Evolutionary conservation across 2,113 vertebrate species (phyloP), one percentile per base, ranked within the genome.

Genomic region (Vireo altiloquus): DNA sequence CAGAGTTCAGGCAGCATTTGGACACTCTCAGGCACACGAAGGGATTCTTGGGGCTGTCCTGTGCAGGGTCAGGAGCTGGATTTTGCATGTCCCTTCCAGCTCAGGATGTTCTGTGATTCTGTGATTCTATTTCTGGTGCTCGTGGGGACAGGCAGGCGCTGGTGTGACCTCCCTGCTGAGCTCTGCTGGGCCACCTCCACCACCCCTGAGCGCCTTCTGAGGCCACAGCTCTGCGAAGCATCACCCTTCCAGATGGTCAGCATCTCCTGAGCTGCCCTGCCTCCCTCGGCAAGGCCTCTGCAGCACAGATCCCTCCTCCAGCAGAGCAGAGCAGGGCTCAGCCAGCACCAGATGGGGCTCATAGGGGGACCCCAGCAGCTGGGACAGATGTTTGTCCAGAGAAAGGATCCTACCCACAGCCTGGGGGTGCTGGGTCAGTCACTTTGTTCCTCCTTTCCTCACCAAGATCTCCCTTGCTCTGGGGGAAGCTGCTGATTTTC

Each of bases 81-180:
- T 65, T 74, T 28, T 9, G 33, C 7, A 22, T 10, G 37, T 65
- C 22, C 59, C 59, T 50, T 20, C 27, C 12, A 56, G 37, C 66
- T 57, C 17, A 15, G 50, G 76, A 25, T 8, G 27, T 18, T 56
- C 10, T 50, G 68, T 19, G 49, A 25, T 9, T 8, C 59, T 15
- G 10, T 23, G 61, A 9, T n/a, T 54, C 87, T 30, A 1, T 39
- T 72, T 44, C 52, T 78, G 61, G 46, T n/a, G 31, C n/a, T 65
- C 12, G 2, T 0, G 0, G 40, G 52, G 57, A 50, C 22, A 15
- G 0, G 0, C 1, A 0, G 20, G 30, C 54, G 37, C 19, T 2
- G 14, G 11, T 0, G 6, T 10, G 15, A 63, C 59, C 37, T 49
- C 88, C 47, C 53, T 53, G 54, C 76, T 69, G 27, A 54, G 44